A percentile compares a stretch with the other conserved stretches of the same genome.
phyloP scores from a whole-genome alignment of 2,113 vertebrate species.

The Neogobius melanostomus region DNA sequence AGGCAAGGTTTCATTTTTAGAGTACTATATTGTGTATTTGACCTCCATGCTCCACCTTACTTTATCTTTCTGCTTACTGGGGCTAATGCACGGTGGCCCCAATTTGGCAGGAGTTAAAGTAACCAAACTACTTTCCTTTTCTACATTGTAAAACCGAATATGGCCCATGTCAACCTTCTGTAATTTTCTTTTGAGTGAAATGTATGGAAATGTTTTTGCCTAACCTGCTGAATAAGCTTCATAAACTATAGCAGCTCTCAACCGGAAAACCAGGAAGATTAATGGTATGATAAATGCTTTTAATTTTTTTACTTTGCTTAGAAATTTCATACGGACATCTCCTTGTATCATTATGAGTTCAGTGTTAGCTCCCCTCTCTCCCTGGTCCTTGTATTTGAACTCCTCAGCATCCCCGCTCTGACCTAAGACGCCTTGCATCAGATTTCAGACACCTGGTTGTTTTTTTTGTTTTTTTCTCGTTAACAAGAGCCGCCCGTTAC shows the following conservation, averaged over 20 bases:
- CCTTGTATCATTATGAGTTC: not conserved
- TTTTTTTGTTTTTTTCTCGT: conserved; percentile 16
- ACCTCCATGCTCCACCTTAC: not conserved
- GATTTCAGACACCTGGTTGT: conserved; percentile 39
- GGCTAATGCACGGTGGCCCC: not conserved
- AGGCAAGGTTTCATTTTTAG: not conserved
- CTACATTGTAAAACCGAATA: too few species aligned
- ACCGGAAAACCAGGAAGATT: too few species aligned
- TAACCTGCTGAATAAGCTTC: too few species aligned
- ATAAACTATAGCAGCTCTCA: too few species aligned
- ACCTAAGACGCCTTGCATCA: conserved; percentile 14
- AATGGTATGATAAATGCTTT: too few species aligned
- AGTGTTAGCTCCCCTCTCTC: not conserved
- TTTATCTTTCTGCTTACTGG: not conserved
- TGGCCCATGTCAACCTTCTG: too few species aligned
- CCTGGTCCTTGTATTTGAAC: conserved; percentile 9
- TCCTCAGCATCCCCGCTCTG: conserved; percentile 14
- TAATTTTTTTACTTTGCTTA: too few species aligned
- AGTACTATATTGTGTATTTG: too few species aligned
- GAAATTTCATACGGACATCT: too few species aligned
- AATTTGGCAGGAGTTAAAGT: not conserved
- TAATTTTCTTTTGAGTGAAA: not conserved
- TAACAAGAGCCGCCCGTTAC: conserved; percentile 19
- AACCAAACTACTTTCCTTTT: too few species aligned
- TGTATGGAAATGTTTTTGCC: not conserved